Conservation (phyloP, 2,888 invertebrate species). For the Torymus auratus region DNA sequence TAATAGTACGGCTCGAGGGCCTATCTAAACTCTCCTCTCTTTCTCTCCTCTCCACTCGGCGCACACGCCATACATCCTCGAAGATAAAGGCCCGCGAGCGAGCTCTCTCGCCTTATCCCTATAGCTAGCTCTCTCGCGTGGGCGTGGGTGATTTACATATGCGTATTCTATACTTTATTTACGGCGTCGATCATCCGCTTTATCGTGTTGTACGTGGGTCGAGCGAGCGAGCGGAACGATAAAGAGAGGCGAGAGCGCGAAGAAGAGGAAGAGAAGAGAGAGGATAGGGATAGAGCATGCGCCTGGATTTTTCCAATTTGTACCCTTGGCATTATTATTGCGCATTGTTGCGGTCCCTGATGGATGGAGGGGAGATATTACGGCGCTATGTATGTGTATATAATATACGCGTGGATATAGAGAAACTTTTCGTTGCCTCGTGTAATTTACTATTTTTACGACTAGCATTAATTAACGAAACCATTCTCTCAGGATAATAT, state of each 20-base stretch:
- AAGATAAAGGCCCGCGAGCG: not conserved
- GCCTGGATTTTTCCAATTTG: conserved; percentile 29
- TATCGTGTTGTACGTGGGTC: conserved; percentile 45
- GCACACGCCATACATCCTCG: not conserved
- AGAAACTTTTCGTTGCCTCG: too few species aligned
- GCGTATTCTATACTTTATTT: conserved; percentile 74
- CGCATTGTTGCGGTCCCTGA: conserved; percentile 35
- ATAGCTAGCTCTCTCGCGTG: conserved; percentile 61
- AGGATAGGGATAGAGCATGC: conserved; percentile 1
- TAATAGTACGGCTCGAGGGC: conserved; percentile 25
- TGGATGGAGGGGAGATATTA: conserved; percentile 4
- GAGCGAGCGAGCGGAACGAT: conserved; percentile 24
- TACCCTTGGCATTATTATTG: conserved; percentile 48
- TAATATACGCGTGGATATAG: too few species aligned
- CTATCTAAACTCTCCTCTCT: conserved; percentile 31
- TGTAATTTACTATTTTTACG: too few species aligned
- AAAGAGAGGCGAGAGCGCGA: conserved; percentile 9
- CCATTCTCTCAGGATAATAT: too few species aligned
- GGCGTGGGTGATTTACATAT: conserved; percentile 76
- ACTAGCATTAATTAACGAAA: too few species aligned
- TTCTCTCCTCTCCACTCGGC: not conserved
- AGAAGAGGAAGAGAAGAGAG: conserved; percentile 6
- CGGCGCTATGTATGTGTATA: too few species aligned
- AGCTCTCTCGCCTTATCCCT: conserved; percentile 7
- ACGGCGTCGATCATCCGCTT: conserved; percentile 72